Evolutionary conservation across 2,113 vertebrate genomes (phyloP).

Genomic region (Tretioscincus oriximinensis): DNA sequence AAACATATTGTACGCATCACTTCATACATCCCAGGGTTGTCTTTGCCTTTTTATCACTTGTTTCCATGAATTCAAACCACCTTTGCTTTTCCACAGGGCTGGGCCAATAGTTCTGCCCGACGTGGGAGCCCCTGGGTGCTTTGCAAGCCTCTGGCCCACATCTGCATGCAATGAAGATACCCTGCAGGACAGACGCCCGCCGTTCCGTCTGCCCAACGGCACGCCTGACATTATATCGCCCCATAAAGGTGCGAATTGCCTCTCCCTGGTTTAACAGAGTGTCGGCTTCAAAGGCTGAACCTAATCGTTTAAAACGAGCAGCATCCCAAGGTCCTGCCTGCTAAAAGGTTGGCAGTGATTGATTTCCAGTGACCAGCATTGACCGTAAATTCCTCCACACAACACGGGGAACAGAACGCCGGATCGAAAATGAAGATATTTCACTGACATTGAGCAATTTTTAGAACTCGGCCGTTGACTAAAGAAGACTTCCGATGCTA

Average conservation of each 20-base stretch:
- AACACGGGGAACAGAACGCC: too few species aligned
- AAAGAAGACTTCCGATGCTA: too few species aligned
- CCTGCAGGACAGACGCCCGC: slow-evolving; percentile 37
- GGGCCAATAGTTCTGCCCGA: background rate
- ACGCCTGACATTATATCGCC: slow-evolving; percentile 56
- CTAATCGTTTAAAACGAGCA: slow-evolving; percentile 57
- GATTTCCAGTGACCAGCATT: background rate
- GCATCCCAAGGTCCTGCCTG: background rate
- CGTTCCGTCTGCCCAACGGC: slow-evolving; percentile 51
- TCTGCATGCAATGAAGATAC: background rate
- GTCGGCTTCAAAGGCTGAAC: slow-evolving; percentile 5
- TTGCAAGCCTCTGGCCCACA: fast-evolving
- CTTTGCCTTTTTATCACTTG: too few species aligned
- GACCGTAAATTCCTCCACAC: background rate
- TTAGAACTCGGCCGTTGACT: too few species aligned
- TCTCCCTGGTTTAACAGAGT: slow-evolving; percentile 58
- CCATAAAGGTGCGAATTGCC: slow-evolving; percentile 71
- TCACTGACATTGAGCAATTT: too few species aligned
- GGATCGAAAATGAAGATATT: too few species aligned
- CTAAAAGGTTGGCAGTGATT: background rate
- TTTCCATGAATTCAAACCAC: too few species aligned
- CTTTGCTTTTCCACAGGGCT: background rate
- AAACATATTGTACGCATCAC: too few species aligned
- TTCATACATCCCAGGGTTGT: too few species aligned
- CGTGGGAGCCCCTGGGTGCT: background rate